Conservation (phyloP, 2,113 vertebrate genomes). For the Myrmophylax atrothorax region DNA sequence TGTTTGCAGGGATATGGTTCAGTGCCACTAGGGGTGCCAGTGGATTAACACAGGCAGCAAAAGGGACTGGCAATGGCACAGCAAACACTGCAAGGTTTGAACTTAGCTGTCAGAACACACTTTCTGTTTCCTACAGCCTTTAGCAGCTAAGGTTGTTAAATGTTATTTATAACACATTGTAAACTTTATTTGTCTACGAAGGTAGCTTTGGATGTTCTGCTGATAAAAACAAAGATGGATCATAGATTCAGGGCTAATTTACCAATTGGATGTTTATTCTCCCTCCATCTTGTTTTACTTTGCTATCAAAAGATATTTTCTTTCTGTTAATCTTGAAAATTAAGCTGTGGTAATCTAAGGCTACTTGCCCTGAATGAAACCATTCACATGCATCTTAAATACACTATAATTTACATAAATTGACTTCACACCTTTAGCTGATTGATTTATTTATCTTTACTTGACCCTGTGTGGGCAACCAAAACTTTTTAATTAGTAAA, state of each 20-base stretch:
- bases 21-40: rapidly evolving
- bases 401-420: slow-evolving; percentile 42
- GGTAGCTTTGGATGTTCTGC: not conserved
- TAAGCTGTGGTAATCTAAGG: slow-evolving; percentile 22
- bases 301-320: slow-evolving; percentile 55
- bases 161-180: not conserved
- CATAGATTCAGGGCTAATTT: not conserved
- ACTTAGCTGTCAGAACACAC: rapidly evolving
- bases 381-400: slow-evolving; percentile 31
- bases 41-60: rapidly evolving
- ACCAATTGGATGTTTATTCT: slow-evolving; percentile 18
- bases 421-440: slow-evolving; percentile 58
- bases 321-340: slow-evolving; percentile 55
- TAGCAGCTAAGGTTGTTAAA: not conserved
- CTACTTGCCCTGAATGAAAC: slow-evolving; percentile 48
- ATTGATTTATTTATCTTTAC: slow-evolving; percentile 60
- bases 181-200: not conserved
- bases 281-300: slow-evolving; percentile 40
- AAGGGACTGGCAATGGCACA: not conserved
- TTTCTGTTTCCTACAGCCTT: not conserved
- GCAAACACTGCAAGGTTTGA: not conserved
- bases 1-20: not conserved
- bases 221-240: not conserved
- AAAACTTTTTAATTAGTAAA: slow-evolving; percentile 30
- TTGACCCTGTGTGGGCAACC: not conserved